phyloP scores from a whole-genome alignment of 2,888 invertebrate species.

The Ophion ventricosus region DNA sequence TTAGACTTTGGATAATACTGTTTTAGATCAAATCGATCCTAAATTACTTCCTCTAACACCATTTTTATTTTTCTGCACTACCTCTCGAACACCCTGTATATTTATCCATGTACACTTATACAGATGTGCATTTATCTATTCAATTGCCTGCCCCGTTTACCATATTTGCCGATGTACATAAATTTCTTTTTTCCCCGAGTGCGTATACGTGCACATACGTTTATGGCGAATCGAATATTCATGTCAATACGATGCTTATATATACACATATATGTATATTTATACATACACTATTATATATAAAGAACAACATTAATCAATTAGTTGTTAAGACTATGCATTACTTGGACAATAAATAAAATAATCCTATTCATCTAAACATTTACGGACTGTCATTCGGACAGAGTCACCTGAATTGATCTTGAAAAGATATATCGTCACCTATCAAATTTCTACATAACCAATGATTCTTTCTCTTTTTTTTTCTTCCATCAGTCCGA shows the following conservation, averaged over 20 bases:
- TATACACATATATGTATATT: constrained; percentile 38
- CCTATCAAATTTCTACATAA: constrained; percentile 43
- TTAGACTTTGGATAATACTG: too few relatives aligned
- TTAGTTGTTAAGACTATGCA: constrained; percentile 77
- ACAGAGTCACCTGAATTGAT: constrained; percentile 63
- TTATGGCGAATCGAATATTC: constrained; percentile 47
- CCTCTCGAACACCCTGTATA: constrained; percentile 30
- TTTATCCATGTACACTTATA: constrained; percentile 35
- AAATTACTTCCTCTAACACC: too few relatives aligned
- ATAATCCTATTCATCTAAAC: constrained; percentile 73
- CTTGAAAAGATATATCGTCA: constrained; percentile 46
- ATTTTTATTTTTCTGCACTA: too few relatives aligned
- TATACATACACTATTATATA: constrained; percentile 67
- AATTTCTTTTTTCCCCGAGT: constrained; percentile 19
- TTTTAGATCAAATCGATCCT: too few relatives aligned
- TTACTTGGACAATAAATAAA: constrained; percentile 81
- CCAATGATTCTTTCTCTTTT: constrained; percentile 1
- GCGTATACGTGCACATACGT: constrained; percentile 29
- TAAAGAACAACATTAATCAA: constrained; percentile 81
- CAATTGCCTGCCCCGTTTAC: constrained; percentile 26
- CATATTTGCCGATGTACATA: constrained; percentile 52
- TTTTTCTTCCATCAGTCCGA: neutral
- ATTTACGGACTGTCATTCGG: constrained; percentile 62
- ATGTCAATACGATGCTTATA: constrained; percentile 50
- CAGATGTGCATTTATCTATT: constrained; percentile 45